Base-by-base conservation (phyloP, 2,888 invertebrate genomes). In the Lycaena phlaeas region DNA sequence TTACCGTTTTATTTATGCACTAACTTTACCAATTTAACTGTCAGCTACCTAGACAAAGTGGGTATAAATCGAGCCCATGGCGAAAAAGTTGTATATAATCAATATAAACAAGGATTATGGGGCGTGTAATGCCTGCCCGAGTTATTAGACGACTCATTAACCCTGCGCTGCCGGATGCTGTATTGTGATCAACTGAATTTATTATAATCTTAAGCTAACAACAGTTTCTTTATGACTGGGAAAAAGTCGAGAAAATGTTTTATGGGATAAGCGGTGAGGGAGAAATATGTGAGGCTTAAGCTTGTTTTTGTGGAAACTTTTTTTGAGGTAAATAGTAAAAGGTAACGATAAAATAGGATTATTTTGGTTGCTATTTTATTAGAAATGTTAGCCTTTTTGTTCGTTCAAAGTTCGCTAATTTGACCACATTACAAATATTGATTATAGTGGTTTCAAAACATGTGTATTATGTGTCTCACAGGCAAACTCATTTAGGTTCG, bases 1-100 rank as follows among this genome's bases (percentile, higher is more conserved):
- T 76, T 69, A 65, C 72, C 69, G 31, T 68, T 70, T 71, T 79
- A 81, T 79, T 78, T 79, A 79, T 79, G 77, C 69, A 73, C 76
- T 75, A 77, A 79, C 69, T 81, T 81, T 68, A 54, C 63, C 77
- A 73, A 78, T 81, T 74, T 69, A 70, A 64, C 68, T 68, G 70
- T 72, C 75, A 57, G 57, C 57, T 53, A 53, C 63, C 64, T 63
- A 41, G 46, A 48, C 48, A 42, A 31, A 31, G 40, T 40, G 30
- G 39, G 14, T 31, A 30, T 39, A 30, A 39, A 40, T 31, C 26
- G 12, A 34, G 18, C 34, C 18, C 18, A 18, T 18, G 34, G 12
- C 22, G 22, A 22, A 34, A 22, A 31, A 10, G 17, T 30, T 39
- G 29, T 26, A 26, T 36, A 14, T 14, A 36, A 36, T 25, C 36